These are phyloP conservation scores for Melanerpes formicivorus DNA, from an alignment of 2,113 vertebrate species.

Conservation along the genomic window DNA sequence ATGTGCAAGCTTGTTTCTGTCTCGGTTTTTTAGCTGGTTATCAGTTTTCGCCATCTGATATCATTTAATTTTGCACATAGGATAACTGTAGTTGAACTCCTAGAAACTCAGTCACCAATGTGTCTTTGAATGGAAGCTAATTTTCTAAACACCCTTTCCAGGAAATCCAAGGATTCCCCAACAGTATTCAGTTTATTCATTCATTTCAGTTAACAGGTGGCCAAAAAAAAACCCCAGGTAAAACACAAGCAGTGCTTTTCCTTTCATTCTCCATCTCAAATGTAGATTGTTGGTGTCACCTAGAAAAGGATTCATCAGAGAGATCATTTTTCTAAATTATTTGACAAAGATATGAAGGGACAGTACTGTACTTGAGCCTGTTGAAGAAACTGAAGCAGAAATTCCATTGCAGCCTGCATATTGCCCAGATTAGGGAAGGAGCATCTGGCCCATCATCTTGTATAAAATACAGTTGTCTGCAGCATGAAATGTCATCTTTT, in stretches of 20 bases:
- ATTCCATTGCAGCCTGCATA: neutral
- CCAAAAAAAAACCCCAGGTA: neutral
- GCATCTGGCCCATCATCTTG: neutral
- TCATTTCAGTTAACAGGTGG: slow-evolving; percentile 35
- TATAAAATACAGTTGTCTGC: neutral
- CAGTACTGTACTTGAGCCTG: neutral
- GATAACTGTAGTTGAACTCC: neutral
- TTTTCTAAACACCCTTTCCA: neutral
- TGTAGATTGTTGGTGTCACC: neutral
- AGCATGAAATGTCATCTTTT: too few relatives aligned
- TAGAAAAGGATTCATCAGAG: neutral
- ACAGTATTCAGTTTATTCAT: neutral
- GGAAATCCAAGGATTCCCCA: neutral
- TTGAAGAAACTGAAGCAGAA: neutral
- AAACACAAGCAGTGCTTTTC: neutral
- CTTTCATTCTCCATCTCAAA: neutral
- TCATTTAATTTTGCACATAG: neutral
- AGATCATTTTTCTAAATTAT: neutral
- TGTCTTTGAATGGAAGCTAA: neutral
- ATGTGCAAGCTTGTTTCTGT: neutral
- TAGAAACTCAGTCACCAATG: neutral
- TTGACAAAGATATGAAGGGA: neutral
- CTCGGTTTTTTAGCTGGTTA: neutral
- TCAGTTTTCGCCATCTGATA: neutral
- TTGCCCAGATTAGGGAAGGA: neutral